A percentile compares a stretch with the other conserved stretches of the same genome.
Evolutionary conservation across 2,888 invertebrate species (phyloP).

Genomic region (Xylota sylvarum): DNA sequence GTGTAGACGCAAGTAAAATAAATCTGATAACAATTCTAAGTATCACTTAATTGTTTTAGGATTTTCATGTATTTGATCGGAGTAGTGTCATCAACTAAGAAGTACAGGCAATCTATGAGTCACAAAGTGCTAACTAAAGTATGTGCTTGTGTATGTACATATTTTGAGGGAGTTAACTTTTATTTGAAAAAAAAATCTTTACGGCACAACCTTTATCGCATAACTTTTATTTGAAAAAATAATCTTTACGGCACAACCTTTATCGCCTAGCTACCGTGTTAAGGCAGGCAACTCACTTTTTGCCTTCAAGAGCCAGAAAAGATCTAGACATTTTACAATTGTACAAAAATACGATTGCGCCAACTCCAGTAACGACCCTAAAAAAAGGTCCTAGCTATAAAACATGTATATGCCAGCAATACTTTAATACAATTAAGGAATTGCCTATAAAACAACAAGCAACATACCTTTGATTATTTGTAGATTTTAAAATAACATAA

Average conservation of each 20-base stretch:
- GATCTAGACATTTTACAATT: neutral
- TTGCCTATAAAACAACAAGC: neutral
- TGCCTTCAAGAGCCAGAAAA: too few species aligned
- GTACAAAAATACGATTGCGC: conserved; percentile 9
- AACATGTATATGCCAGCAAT: neutral
- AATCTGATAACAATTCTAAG: neutral
- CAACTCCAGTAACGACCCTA: conserved; percentile 1
- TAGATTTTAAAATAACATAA: conserved; percentile 54
- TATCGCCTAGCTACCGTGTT: conserved; percentile 3
- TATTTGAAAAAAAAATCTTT: conserved; percentile 8
- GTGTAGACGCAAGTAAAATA: neutral
- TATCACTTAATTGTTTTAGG: neutral
- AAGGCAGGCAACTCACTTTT: neutral
- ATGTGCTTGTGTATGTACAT: neutral
- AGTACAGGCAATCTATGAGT: conserved; percentile 48
- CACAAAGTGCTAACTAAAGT: conserved; percentile 32
- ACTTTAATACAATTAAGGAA: neutral
- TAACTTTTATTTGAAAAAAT: conserved; percentile 22
- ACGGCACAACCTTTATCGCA: neutral
- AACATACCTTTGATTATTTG: conserved; percentile 36
- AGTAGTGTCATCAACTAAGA: conserved; percentile 28
- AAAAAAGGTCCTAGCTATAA: neutral
- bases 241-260: neutral
- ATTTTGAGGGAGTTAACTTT: conserved; percentile 55
- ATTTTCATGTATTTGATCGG: neutral